A percentile compares a stretch with the other conserved stretches of the same genome.
phyloP scores from a whole-genome alignment of 92 coral and sea anemone genomes.

The Bergia puertoricense region DNA sequence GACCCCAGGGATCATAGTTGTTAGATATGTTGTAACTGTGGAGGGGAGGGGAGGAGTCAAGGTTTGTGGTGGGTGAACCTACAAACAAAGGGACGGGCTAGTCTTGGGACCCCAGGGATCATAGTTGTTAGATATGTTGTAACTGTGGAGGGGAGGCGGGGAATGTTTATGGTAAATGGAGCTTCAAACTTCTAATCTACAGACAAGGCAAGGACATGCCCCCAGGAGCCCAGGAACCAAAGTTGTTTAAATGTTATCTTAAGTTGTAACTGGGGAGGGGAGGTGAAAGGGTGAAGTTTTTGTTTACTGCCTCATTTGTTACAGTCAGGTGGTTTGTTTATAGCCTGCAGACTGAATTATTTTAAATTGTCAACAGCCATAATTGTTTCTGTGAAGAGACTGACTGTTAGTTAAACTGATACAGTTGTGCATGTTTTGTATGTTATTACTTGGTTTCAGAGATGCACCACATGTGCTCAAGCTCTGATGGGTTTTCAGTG shows the following conservation, averaged over 20 bases:
- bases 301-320: background rate
- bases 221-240: background rate
- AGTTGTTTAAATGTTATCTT: background rate
- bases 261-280: too few relatives aligned
- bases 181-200: background rate
- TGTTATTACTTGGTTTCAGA: slow-evolving; percentile 44
- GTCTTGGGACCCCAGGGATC: background rate
- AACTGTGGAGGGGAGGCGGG: background rate
- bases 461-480: slow-evolving; percentile 92
- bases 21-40: background rate
- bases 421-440: background rate
- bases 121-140: background rate
- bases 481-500: slow-evolving; percentile 97
- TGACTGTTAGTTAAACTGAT: background rate
- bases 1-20: too few relatives aligned
- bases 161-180: background rate
- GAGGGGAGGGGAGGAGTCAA: background rate
- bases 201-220: background rate
- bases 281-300: too few relatives aligned
- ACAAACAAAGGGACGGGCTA: background rate
- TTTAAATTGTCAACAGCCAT: background rate
- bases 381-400: background rate
- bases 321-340: background rate
- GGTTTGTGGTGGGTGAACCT: background rate
- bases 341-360: background rate